Evolutionary conservation across 2,797 vertebrate genomes (phyloP).

Genomic region (Brotula barbata): DNA sequence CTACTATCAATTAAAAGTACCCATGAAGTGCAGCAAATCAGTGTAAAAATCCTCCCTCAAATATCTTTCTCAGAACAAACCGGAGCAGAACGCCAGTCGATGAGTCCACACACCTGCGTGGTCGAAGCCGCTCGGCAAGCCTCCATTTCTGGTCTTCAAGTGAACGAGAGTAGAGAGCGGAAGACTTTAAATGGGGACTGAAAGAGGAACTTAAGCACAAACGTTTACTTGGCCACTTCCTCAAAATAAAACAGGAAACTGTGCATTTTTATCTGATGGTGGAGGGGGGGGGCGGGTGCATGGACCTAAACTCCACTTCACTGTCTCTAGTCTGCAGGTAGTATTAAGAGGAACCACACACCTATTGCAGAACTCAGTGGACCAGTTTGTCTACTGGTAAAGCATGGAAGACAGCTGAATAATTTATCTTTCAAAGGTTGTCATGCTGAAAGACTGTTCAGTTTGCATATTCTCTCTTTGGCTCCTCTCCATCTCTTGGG

Average conservation of each 20-base stretch:
- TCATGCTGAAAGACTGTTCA: not conserved
- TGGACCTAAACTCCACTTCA: slow-evolving; percentile 32
- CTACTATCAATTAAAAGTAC: not conserved
- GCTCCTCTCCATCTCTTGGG: not conserved
- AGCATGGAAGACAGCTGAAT: slow-evolving; percentile 12
- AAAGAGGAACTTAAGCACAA: slow-evolving; percentile 80
- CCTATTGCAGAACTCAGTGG: slow-evolving; percentile 47
- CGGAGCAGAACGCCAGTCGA: slow-evolving; percentile 17
- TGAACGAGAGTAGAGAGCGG: slow-evolving; percentile 46
- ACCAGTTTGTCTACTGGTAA: slow-evolving; percentile 9
- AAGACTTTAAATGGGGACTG: slow-evolving; percentile 73
- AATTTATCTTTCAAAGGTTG: slow-evolving; percentile 30
- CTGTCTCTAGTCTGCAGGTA: slow-evolving; percentile 37
- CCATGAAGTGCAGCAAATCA: not conserved
- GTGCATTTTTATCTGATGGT: slow-evolving; percentile 55
- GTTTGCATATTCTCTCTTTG: slow-evolving; percentile 4
- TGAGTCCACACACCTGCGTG: slow-evolving; percentile 60
- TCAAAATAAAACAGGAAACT: slow-evolving; percentile 78
- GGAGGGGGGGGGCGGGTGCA: not conserved
- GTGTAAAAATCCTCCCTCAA: not conserved
- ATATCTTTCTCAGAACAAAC: not conserved
- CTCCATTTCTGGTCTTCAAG: slow-evolving; percentile 22
- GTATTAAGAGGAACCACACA: slow-evolving; percentile 50
- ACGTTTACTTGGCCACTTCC: slow-evolving; percentile 79
- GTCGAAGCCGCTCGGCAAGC: slow-evolving; percentile 42